Conservation (phyloP, 2,888 invertebrate species). For the Pyralis farinalis region DNA sequence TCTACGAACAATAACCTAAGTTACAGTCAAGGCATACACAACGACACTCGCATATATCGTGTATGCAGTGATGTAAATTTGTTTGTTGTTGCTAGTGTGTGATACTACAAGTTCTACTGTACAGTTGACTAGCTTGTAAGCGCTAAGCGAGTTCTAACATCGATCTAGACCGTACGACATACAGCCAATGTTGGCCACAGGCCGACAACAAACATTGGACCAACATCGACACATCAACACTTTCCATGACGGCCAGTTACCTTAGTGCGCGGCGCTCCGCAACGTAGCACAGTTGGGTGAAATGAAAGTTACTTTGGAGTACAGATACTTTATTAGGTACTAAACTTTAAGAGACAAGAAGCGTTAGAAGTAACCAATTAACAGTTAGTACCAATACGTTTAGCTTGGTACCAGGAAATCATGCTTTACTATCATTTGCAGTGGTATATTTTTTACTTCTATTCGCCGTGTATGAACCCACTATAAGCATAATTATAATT, state of each 20-base stretch:
- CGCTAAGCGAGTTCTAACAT: constrained; percentile 68
- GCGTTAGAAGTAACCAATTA: constrained; percentile 51
- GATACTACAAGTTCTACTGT: constrained; percentile 29
- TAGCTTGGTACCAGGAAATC: constrained; percentile 40
- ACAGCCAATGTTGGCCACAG: constrained; percentile 37
- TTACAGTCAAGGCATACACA: constrained; percentile 6
- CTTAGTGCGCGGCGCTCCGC: constrained; percentile 69
- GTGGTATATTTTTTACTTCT: constrained; percentile 31
- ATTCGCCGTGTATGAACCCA: constrained; percentile 56
- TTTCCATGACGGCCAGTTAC: constrained; percentile 58
- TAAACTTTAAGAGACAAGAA: constrained; percentile 70
- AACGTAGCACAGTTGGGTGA: constrained; percentile 67
- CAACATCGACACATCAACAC: constrained; percentile 55
- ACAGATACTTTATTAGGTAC: constrained; percentile 74
- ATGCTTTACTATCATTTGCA: constrained; percentile 50
- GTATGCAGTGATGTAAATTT: constrained; percentile 10
- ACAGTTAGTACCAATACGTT: constrained; percentile 44
- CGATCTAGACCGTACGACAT: constrained; percentile 65
- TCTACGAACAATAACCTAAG: constrained; percentile 2
- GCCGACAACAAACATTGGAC: constrained; percentile 44
- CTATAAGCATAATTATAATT: constrained; percentile 59
- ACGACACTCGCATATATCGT: background rate
- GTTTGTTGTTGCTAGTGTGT: constrained; percentile 23
- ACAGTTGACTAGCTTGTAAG: constrained; percentile 43
- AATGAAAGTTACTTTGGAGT: constrained; percentile 79